Base-by-base conservation (phyloP, 2,797 vertebrate genomes). In the Lagocephalus sceleratus region DNA sequence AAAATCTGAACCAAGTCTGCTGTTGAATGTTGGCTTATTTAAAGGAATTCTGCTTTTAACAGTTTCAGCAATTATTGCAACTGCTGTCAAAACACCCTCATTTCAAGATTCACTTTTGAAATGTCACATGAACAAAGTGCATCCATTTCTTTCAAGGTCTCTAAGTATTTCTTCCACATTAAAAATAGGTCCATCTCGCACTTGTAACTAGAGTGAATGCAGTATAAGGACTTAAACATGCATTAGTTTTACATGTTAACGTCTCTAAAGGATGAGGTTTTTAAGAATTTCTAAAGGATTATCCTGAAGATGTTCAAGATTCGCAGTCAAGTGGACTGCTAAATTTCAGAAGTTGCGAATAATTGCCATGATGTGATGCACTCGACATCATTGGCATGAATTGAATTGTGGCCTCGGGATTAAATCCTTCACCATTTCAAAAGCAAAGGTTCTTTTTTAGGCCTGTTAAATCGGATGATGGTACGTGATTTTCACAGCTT, bases 101-200 rank as follows among this genome's bases (percentile, higher is more conserved):
- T 63, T 60, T 22, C 47, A 9, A 11, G 39, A 46, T 59, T 51
- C 40, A 38, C 38, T 45, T 49, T 51, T 20, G 15, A 43, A 53
- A 35, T 57, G 40, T 58, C 17, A 57, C 11, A 19, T 12, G 2
- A 52, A 23, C 20, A 47, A 6, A n/a, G 42, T 57, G 52, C 7
- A 29, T 2, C 16, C 48, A 47, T n/a, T 56, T 51, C 43, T 40
- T 14, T 47, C 6, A 26, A 47, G 25, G n/a, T n/a, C n/a, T n/a
- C 14, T 35, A 35, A 3, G 7, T 25, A 35, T 43, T 21, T n/a
- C 43, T 11, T 38, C 51, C 39, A 12, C 29, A 5, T 22, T 53
- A 41, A 63, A 23, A 35, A 35, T 47, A 51, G 46, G 20, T 46
- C 25, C 1, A 6, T 54, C 52, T 52, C 52, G 41, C 19, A 32